A percentile compares a stretch with the other conserved stretches of the same genome.
phyloP scores from a whole-genome alignment of 2,113 vertebrate genomes.

The Condylura cristata region DNA sequence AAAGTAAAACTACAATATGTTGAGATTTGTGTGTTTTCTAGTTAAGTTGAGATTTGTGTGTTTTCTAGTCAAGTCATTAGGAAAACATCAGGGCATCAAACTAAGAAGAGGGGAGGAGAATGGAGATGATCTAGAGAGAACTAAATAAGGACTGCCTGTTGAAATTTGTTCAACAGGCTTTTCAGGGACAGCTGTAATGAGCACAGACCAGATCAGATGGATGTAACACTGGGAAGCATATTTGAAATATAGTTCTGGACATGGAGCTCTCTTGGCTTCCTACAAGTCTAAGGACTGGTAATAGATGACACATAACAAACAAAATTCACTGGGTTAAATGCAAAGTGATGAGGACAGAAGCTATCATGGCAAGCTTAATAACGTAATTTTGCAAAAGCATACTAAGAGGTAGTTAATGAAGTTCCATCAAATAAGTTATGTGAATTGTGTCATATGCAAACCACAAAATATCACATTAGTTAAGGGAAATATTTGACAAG shows the following conservation, averaged over 20 bases:
- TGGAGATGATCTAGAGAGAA: not conserved
- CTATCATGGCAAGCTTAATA: conserved; percentile 64
- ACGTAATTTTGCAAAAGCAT: conserved; percentile 54
- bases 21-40: not conserved
- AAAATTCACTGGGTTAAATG: conserved; percentile 1
- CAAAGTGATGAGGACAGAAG: conserved; percentile 55
- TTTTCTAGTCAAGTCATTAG: not conserved
- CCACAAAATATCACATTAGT: conserved; percentile 54
- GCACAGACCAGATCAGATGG: not conserved
- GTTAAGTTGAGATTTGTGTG: not conserved
- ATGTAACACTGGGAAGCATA: not conserved
- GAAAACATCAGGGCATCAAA: not conserved
- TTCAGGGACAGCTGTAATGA: not conserved
- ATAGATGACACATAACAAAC: conserved; percentile 53
- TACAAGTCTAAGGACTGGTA: conserved; percentile 53
- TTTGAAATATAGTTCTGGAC: not conserved
- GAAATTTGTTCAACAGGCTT: not conserved
- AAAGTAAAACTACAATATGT: not conserved
- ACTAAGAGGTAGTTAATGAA: conserved; percentile 70
- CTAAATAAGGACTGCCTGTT: not conserved
- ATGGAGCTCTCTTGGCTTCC: conserved; percentile 47
- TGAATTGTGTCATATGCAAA: conserved; percentile 71
- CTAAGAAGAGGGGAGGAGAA: not conserved
- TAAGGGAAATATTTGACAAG: conserved; percentile 71
- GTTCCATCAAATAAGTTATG: conserved; percentile 58